Evolutionary conservation across 92 coral and sea anemone species (phyloP).

Genomic region (Anthopleura xanthogrammica): DNA sequence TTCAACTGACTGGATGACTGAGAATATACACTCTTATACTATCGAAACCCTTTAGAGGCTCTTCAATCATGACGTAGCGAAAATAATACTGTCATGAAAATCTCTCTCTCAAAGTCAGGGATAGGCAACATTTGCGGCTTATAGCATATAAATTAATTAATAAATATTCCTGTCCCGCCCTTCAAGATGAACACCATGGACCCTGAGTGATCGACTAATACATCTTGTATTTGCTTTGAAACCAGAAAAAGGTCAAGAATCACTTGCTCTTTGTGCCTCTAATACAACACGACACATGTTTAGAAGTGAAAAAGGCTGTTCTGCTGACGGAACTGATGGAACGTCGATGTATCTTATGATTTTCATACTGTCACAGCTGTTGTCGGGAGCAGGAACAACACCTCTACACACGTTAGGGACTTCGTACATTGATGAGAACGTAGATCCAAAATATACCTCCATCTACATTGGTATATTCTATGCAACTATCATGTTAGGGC

Average conservation of each 20-base stretch:
- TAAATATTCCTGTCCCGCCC: no score
- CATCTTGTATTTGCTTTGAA: background rate
- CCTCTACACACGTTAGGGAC: constrained; percentile 66
- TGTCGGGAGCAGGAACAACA: constrained; percentile 65
- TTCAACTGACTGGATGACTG: no score
- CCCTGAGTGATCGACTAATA: background rate
- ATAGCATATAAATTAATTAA: no score
- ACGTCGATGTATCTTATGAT: constrained; percentile 25
- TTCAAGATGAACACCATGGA: no score
- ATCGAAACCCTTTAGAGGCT: no score
- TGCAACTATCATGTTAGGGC: constrained; percentile 55
- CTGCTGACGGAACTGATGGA: background rate
- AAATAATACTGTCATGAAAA: no score
- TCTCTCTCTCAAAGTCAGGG: no score
- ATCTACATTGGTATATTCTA: constrained; percentile 61
- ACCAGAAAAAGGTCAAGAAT: background rate
- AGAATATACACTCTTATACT: no score
- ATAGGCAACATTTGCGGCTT: no score
- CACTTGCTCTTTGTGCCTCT: constrained; percentile 4
- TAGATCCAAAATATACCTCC: constrained; percentile 53
- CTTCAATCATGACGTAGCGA: no score
- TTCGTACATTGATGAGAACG: constrained; percentile 79
- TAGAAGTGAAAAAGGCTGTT: background rate
- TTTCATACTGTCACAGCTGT: constrained; percentile 52
- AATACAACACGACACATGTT: constrained; percentile 19